These are phyloP conservation scores for Acholoe squamosa DNA, from an alignment of 2,888 invertebrate genomes.

Conservation along the genomic window DNA sequence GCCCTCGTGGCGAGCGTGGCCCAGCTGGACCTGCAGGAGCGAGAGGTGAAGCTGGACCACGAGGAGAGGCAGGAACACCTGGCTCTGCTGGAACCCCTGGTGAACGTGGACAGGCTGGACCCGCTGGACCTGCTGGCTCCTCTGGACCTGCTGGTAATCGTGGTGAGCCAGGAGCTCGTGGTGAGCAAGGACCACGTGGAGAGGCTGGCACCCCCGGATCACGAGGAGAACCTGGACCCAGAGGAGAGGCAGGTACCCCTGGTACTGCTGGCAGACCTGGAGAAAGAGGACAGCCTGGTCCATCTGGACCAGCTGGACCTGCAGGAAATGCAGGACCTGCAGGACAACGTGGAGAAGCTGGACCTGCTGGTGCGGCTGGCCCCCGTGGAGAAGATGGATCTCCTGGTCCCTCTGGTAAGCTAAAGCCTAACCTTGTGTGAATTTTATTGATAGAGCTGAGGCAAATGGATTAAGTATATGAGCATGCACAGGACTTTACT, in stretches of 20 bases:
- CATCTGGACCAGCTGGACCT: constrained; percentile 57
- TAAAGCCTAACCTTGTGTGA: too few relatives aligned
- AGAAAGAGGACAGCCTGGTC: constrained; percentile 62
- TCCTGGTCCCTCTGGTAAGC: constrained; percentile 44
- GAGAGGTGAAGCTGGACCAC: constrained; percentile 60
- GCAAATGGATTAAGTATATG: too few relatives aligned
- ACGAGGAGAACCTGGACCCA: constrained; percentile 51
- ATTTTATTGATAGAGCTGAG: too few relatives aligned
- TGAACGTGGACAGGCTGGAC: constrained; percentile 42
- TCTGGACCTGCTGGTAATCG: constrained; percentile 62
- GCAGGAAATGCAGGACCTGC: constrained; percentile 50
- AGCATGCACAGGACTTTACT: too few relatives aligned
- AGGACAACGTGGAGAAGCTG: constrained; percentile 61
- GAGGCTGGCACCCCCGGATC: constrained; percentile 64
- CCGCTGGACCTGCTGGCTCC: constrained; percentile 63
- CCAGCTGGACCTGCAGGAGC: constrained; percentile 87
- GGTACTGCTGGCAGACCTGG: constrained; percentile 66
- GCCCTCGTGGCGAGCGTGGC: constrained; percentile 62
- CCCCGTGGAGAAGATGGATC: constrained; percentile 55
- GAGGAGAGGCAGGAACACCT: constrained; percentile 64
- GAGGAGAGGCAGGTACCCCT: constrained; percentile 58
- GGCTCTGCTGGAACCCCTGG: constrained; percentile 66
- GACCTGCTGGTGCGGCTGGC: constrained; percentile 66
- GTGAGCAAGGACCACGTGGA: constrained; percentile 64
- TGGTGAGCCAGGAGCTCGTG: constrained; percentile 59